Evolutionary conservation across 2,797 vertebrate genomes (phyloP).

Genomic region (Syncerus caffer): DNA sequence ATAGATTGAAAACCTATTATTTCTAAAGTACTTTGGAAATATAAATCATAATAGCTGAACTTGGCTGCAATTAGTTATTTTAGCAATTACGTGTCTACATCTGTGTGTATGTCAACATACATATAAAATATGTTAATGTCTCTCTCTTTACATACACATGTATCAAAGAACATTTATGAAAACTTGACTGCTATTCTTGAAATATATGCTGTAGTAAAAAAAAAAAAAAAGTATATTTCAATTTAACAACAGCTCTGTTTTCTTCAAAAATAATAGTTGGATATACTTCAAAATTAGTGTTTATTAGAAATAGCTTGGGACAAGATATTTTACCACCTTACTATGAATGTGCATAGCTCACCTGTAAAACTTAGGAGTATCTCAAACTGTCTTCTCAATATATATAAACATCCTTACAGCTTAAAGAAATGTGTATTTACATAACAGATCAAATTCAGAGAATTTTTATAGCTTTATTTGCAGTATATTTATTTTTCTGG

Average conservation of each 20-base stretch:
- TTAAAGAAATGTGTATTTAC: neutral
- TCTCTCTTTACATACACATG: neutral
- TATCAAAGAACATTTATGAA: neutral
- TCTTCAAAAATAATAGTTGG: constrained; percentile 7
- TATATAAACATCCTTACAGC: neutral
- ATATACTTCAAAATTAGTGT: neutral
- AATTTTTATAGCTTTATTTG: constrained; percentile 1
- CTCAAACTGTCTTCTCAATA: neutral
- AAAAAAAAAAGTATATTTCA: neutral
- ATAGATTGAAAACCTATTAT: neutral
- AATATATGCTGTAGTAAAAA: neutral
- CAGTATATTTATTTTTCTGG: neutral
- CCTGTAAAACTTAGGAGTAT: neutral
- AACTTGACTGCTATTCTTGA: neutral
- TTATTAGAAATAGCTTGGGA: neutral
- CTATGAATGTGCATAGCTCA: neutral
- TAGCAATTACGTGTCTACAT: neutral
- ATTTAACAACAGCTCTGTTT: neutral
- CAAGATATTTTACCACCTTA: neutral
- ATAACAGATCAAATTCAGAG: neutral
- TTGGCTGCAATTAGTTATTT: neutral
- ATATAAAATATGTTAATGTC: neutral
- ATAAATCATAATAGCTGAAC: neutral
- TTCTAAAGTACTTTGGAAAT: constrained; percentile 24
- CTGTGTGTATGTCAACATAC: neutral